phyloP scores from a whole-genome alignment of 2,888 invertebrate species.

The Sisyra terminalis region DNA sequence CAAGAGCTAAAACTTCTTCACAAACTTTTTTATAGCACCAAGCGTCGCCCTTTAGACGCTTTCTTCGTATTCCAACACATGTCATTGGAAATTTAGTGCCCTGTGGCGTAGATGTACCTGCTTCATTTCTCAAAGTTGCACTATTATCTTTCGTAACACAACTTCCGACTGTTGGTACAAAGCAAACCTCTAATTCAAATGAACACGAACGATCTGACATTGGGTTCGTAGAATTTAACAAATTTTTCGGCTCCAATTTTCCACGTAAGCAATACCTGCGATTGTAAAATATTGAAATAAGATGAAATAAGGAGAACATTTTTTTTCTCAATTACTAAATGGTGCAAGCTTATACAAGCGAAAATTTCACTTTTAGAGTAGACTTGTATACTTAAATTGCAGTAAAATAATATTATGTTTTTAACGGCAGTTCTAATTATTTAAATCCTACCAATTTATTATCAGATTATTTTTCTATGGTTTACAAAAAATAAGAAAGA shows the following conservation, averaged over 20 bases:
- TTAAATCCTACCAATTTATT: too few relatives aligned
- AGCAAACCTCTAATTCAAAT: constrained; percentile 55
- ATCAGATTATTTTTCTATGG: too few relatives aligned
- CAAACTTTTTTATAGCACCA: constrained; percentile 69
- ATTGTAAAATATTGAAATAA: too few relatives aligned
- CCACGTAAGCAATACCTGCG: constrained; percentile 48
- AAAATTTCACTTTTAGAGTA: too few relatives aligned
- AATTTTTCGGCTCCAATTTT: constrained; percentile 31
- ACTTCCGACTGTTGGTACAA: constrained; percentile 26
- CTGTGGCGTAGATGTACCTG: constrained; percentile 18
- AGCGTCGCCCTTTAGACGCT: constrained; percentile 58
- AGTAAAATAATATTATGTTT: too few relatives aligned
- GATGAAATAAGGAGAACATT: too few relatives aligned
- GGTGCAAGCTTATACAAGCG: too few relatives aligned
- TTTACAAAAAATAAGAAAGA: too few relatives aligned
- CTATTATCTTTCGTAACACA: constrained; percentile 2
- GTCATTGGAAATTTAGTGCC: constrained; percentile 14
- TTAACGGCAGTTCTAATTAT: too few relatives aligned
- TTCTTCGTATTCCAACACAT: constrained; percentile 48
- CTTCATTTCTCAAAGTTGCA: constrained; percentile 12
- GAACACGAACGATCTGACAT: constrained; percentile 25
- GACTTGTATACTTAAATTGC: too few relatives aligned
- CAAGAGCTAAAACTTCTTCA: constrained; percentile 47
- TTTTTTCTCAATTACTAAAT: too few relatives aligned
- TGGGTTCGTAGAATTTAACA: constrained; percentile 18